Percentiles rank a stretch among this genome's conserved stretches.
phyloP scores from a whole-genome alignment of 2,888 invertebrate genomes.

The Halocaridina rubra region DNA sequence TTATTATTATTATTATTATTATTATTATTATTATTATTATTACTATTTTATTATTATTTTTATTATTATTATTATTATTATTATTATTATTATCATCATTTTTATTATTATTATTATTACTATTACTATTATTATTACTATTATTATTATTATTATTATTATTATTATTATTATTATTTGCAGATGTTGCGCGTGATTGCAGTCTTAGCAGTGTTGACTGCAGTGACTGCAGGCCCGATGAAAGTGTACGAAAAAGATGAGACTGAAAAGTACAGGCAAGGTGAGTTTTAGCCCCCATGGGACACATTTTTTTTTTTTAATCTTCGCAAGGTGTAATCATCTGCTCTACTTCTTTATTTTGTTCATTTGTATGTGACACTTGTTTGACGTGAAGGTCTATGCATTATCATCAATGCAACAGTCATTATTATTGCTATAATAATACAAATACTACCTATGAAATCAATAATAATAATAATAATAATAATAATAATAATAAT shows the following conservation, averaged over 20 bases:
- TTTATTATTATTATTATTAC: neutral
- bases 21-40: too few species aligned
- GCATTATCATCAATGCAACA: too few species aligned
- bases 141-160: neutral
- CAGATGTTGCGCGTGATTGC: neutral
- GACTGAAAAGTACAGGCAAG: neutral
- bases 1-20: too few species aligned
- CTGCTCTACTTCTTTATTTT: too few species aligned
- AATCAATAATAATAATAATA: too few species aligned
- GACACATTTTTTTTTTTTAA: neutral
- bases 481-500: too few species aligned
- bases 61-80: neutral
- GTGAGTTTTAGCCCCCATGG: neutral
- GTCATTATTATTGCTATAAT: too few species aligned
- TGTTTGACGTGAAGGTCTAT: too few species aligned
- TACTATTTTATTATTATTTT: too few species aligned
- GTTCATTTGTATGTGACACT: too few species aligned
- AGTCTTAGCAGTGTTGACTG: neutral
- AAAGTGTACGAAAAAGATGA: slow-evolving; percentile 37
- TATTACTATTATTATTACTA: neutral
- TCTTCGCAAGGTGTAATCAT: too few species aligned
- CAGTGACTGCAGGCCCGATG: slow-evolving; percentile 23
- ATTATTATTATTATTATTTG: neutral
- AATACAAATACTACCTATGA: too few species aligned
- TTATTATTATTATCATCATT: neutral